Conservation (phyloP, 2,797 vertebrate species). For the Podarcis lilfordi region DNA sequence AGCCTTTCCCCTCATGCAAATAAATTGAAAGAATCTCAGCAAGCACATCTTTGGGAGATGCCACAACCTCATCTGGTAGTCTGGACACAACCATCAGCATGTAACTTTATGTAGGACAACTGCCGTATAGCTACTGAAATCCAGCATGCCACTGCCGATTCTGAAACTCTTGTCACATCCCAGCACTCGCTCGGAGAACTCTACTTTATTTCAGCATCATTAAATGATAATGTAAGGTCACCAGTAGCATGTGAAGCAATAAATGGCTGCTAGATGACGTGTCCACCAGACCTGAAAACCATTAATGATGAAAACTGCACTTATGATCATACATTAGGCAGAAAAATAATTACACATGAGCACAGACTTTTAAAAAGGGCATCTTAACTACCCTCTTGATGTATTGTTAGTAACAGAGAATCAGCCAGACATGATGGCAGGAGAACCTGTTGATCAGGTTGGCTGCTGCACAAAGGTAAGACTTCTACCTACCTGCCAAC, state of each 20-base stretch:
- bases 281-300: slow-evolving; percentile 32
- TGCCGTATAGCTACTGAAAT: slow-evolving; percentile 2
- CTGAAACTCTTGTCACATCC: slow-evolving; percentile 34
- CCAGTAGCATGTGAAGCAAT: not conserved
- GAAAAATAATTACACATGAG: slow-evolving; percentile 42
- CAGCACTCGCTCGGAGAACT: not conserved
- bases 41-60: not conserved
- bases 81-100: slow-evolving; percentile 34
- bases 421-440: not conserved
- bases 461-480: not conserved
- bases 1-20: not conserved
- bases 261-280: slow-evolving; percentile 25
- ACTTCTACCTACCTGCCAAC: not conserved
- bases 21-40: not conserved
- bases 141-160: slow-evolving; percentile 1
- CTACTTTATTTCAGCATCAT: slow-evolving; percentile 56
- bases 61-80: not conserved
- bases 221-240: slow-evolving; percentile 40
- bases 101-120: slow-evolving; percentile 2
- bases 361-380: not conserved
- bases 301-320: slow-evolving; percentile 5
- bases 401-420: not conserved
- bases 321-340: slow-evolving; percentile 31
- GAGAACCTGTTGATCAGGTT: not conserved
- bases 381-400: slow-evolving; percentile 19